A percentile compares a stretch with the other conserved stretches of the same genome.
Conservation (phyloP, 2,888 invertebrate species). For the Lysandra bellargus region DNA sequence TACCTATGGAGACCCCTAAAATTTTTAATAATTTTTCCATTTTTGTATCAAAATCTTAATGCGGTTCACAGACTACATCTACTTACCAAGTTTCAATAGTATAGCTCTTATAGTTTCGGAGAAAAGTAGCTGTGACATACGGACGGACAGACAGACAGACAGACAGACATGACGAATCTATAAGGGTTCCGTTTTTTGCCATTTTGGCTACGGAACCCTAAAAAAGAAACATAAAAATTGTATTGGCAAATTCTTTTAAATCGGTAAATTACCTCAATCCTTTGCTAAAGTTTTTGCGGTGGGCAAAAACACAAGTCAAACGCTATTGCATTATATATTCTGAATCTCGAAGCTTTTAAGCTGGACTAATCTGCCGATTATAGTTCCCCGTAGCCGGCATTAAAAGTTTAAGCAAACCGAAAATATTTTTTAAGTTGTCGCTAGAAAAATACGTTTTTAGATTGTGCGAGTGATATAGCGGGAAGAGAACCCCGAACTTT, state of each 20-base stretch:
- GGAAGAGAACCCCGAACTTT: slow-evolving; percentile 51
- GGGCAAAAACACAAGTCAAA: slow-evolving; percentile 2
- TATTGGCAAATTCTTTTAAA: background rate
- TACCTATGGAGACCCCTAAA: no score
- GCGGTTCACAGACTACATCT: no score
- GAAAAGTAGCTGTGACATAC: no score
- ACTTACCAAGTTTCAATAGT: no score
- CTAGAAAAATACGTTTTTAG: slow-evolving; percentile 13
- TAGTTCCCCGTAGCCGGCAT: slow-evolving; percentile 6
- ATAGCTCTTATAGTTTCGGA: no score
- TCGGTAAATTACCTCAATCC: slow-evolving; percentile 3
- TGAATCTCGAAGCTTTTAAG: slow-evolving; percentile 24
- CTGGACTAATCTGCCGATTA: slow-evolving; percentile 25
- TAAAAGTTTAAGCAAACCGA: slow-evolving; percentile 16
- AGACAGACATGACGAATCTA: no score
- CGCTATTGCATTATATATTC: slow-evolving; percentile 14
- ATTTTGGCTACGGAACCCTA: background rate
- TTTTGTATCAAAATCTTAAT: no score
- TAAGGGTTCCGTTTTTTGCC: no score
- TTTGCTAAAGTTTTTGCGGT: slow-evolving; percentile 11
- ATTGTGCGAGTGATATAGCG: slow-evolving; percentile 47
- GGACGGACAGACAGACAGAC: no score
- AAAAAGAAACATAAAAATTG: background rate
- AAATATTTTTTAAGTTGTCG: slow-evolving; percentile 15
- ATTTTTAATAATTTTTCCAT: no score